These are phyloP conservation scores for Synergus gifuensis DNA, from an alignment of 2,888 invertebrate genomes.

Conservation along the genomic window DNA sequence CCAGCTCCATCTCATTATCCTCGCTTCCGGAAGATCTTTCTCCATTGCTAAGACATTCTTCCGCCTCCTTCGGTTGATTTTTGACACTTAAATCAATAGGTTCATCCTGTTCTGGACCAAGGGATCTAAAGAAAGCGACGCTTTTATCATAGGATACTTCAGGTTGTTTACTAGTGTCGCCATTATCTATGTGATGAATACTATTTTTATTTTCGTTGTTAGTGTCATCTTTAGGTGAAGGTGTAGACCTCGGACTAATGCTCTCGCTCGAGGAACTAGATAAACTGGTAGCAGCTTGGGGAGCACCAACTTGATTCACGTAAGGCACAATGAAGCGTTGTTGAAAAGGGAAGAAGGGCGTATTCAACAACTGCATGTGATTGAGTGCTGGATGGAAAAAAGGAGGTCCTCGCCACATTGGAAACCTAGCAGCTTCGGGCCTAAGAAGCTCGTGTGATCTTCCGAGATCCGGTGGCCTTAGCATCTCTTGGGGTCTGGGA, in stretches of 20 bases:
- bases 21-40: slow-evolving; percentile 62
- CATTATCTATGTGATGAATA: slow-evolving; percentile 1
- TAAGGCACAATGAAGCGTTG: slow-evolving; percentile 73
- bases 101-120: slow-evolving; percentile 83
- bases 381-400: slow-evolving; percentile 72
- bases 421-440: slow-evolving; percentile 71
- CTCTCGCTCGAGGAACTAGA: slow-evolving; percentile 73
- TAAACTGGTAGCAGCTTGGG: slow-evolving; percentile 65
- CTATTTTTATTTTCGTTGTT: slow-evolving; percentile 53
- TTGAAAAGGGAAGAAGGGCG: slow-evolving; percentile 73
- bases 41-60: slow-evolving; percentile 45
- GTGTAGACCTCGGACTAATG: slow-evolving; percentile 71
- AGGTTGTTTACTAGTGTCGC: slow-evolving; percentile 10
- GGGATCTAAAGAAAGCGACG: slow-evolving; percentile 70
- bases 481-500: slow-evolving; percentile 61
- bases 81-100: slow-evolving; percentile 88
- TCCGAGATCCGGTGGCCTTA: slow-evolving; percentile 62
- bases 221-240: slow-evolving; percentile 66
- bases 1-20: slow-evolving; percentile 58
- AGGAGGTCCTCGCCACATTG: slow-evolving; percentile 71
- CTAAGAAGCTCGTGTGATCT: slow-evolving; percentile 69
- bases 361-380: slow-evolving; percentile 72
- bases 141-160: slow-evolving; percentile 65
- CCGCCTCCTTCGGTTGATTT: slow-evolving; percentile 77
- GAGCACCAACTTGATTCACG: slow-evolving; percentile 66